phyloP scores from a whole-genome alignment of 1,140 invertebrate species.

The Cryptotermes secundus region DNA sequence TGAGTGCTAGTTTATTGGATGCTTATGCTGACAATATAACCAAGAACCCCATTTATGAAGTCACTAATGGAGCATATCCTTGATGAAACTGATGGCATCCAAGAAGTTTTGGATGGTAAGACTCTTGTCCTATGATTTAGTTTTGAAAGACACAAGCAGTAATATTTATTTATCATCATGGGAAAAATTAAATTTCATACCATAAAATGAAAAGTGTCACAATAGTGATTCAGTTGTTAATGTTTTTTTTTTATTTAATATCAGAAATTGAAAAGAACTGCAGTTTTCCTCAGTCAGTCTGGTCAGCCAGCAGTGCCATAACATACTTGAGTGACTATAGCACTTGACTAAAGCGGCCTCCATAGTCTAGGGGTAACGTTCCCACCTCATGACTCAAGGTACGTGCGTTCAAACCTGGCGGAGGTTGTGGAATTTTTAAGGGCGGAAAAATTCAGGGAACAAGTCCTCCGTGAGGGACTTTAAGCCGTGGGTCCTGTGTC shows the following conservation, averaged over 20 bases:
- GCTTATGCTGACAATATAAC: slow-evolving; percentile 39
- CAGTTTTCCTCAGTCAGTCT: too few species aligned
- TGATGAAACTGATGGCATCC: slow-evolving; percentile 21
- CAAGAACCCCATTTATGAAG: slow-evolving; percentile 41
- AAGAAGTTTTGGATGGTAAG: not conserved
- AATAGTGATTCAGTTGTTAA: too few species aligned
- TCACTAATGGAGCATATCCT: slow-evolving; percentile 40
- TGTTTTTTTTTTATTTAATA: not conserved
- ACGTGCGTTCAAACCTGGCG: too few species aligned
- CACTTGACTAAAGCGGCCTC: too few species aligned
- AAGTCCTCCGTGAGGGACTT: too few species aligned
- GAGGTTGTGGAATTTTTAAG: too few species aligned
- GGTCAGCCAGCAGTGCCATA: not conserved
- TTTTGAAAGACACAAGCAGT: not conserved
- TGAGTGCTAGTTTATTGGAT: slow-evolving; percentile 39
- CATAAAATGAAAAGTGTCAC: not conserved
- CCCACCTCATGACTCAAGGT: too few species aligned
- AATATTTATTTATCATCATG: slow-evolving; percentile 6
- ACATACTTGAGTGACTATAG: not conserved
- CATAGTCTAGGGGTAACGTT: too few species aligned
- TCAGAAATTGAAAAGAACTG: not conserved
- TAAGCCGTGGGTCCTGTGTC: too few species aligned
- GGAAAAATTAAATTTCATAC: not conserved
- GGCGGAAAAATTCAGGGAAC: too few species aligned
- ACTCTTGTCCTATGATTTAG: not conserved